Evolutionary conservation across 2,888 invertebrate genomes (phyloP).

Genomic region (Villa cingulata): DNA sequence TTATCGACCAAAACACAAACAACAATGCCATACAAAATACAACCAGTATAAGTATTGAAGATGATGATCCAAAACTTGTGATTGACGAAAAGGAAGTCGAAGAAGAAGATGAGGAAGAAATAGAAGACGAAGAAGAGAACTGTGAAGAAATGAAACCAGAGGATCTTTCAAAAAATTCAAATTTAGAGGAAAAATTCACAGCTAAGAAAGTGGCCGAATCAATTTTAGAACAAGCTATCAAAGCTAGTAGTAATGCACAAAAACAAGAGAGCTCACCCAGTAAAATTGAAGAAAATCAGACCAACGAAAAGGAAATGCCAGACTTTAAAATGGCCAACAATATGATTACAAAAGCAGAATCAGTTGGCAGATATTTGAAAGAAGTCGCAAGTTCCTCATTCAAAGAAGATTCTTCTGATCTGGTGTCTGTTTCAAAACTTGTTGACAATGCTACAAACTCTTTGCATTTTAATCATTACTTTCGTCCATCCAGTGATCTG

Average conservation of each 20-base stretch:
- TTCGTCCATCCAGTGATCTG: conserved; percentile 30
- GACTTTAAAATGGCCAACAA: conserved; percentile 43
- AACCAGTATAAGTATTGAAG: conserved; percentile 35
- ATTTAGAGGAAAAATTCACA: conserved; percentile 29
- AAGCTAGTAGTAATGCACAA: conserved; percentile 22
- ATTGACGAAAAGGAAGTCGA: conserved; percentile 35
- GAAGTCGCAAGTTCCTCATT: conserved; percentile 33
- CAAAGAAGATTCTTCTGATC: conserved; percentile 46
- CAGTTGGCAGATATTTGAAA: conserved; percentile 31
- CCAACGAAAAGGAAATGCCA: conserved; percentile 38
- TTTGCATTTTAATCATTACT: conserved; percentile 49
- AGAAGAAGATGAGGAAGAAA: conserved; percentile 19
- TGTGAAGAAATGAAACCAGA: conserved; percentile 16
- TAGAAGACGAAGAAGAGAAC: conserved; percentile 17
- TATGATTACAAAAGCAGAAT: conserved; percentile 42
- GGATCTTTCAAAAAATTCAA: conserved; percentile 10
- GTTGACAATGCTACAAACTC: conserved; percentile 58
- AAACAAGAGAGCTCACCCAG: not conserved
- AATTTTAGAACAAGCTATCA: conserved; percentile 41
- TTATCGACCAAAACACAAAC: too few species aligned
- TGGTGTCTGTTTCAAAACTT: conserved; percentile 64
- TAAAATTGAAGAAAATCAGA: conserved; percentile 1
- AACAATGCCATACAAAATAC: conserved; percentile 3
- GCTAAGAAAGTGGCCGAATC: conserved; percentile 46
- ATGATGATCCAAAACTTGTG: conserved; percentile 39